Percentiles rank a stretch among this genome's conserved stretches.
Conservation (phyloP, 2,113 vertebrate genomes). For the Anseranas semipalmata region DNA sequence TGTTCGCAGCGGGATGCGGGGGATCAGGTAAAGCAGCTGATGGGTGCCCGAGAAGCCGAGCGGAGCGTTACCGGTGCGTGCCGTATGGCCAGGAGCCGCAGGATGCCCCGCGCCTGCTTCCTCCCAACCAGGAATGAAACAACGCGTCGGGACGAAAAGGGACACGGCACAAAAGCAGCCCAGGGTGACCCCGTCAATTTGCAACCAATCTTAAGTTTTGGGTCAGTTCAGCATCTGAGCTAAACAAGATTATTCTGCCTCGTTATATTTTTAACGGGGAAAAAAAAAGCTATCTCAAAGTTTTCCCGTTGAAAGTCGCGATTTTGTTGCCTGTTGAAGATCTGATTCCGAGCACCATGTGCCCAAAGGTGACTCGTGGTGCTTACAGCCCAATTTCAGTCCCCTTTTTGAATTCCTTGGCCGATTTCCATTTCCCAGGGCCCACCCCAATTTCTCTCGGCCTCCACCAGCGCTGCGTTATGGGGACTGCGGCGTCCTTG, state of each 20-base stretch:
- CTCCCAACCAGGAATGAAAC: not conserved
- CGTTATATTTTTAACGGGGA: not conserved
- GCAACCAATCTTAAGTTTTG: fast-evolving
- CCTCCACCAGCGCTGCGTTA: fast-evolving
- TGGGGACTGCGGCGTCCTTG: fast-evolving
- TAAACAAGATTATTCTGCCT: not conserved
- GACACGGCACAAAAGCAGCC: not conserved
- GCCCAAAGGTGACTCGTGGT: not conserved
- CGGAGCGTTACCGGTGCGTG: fast-evolving
- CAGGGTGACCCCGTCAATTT: not conserved
- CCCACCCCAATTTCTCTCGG: not conserved
- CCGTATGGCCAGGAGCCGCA: not conserved
- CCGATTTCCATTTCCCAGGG: not conserved
- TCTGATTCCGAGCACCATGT: fast-evolving
- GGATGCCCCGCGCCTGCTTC: not conserved
- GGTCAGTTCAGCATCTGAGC: fast-evolving
- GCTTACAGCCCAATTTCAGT: not conserved
- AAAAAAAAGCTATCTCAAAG: fast-evolving
- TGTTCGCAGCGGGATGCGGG: fast-evolving
- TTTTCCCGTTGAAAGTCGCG: fast-evolving
- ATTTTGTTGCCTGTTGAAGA: not conserved
- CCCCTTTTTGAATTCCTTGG: not conserved
- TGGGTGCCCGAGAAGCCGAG: fast-evolving
- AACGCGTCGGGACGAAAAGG: not conserved
- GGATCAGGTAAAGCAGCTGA: not conserved